Conservation (phyloP, 2,888 invertebrate species). For the Halictus quadricinctus region DNA sequence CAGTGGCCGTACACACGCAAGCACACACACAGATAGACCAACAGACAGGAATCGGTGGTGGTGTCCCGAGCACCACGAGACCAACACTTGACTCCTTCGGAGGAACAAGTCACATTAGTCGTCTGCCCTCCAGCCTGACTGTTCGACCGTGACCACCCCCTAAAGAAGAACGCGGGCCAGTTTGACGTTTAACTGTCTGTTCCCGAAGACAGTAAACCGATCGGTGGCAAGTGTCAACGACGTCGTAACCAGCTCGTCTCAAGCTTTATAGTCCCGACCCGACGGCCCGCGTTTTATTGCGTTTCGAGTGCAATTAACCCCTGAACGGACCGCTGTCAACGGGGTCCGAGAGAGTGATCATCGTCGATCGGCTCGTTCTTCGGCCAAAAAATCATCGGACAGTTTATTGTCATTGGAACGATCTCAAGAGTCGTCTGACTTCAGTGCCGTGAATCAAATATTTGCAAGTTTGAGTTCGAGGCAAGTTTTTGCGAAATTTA, state of each 20-base stretch:
- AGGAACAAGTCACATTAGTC: constrained; percentile 79
- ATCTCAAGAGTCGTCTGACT: neutral
- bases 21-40: constrained; percentile 31
- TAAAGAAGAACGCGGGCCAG: constrained; percentile 2
- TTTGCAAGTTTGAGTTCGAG: neutral
- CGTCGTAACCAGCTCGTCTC: constrained; percentile 3
- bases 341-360: neutral
- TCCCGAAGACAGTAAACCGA: constrained; percentile 10
- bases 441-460: neutral
- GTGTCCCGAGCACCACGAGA: constrained; percentile 67
- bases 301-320: constrained; percentile 34
- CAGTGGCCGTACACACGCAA: constrained; percentile 32
- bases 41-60: constrained; percentile 40
- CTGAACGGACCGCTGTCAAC: neutral
- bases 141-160: constrained; percentile 72
- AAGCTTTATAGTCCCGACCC: neutral
- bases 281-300: constrained; percentile 24
- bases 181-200: constrained; percentile 32
- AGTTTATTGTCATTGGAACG: neutral
- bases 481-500: neutral
- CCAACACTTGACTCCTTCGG: constrained; percentile 80
- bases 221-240: constrained; percentile 24
- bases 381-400: neutral
- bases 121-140: constrained; percentile 80
- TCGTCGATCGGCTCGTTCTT: neutral